A percentile compares a stretch with the other conserved stretches of the same genome.
Conservation (phyloP, 2,797 vertebrate genomes). For the Vireo griseus region DNA sequence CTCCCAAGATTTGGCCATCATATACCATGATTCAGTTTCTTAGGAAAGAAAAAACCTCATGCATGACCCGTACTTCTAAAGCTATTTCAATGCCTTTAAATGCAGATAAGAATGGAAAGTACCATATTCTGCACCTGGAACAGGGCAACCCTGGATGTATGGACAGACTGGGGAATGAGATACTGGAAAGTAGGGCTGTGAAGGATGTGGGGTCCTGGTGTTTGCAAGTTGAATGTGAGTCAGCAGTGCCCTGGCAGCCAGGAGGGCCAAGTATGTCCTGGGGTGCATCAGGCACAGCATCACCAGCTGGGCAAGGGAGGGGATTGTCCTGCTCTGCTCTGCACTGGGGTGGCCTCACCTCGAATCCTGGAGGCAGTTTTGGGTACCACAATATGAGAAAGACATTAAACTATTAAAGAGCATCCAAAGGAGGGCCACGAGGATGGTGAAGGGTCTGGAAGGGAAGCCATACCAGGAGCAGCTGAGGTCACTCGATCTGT, state of each 20-base stretch:
- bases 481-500: not conserved
- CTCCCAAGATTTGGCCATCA: not conserved
- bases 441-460: not conserved
- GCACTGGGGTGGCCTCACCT: fast-evolving
- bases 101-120: not conserved
- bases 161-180: not conserved
- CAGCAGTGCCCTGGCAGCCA: not conserved
- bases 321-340: not conserved
- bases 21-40: not conserved
- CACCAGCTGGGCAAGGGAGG: fast-evolving
- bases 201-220: not conserved
- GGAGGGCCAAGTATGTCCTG: not conserved
- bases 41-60: not conserved
- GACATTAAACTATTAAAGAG: not conserved
- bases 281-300: not conserved
- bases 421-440: not conserved
- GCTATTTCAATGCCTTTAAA: not conserved
- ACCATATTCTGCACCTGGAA: not conserved
- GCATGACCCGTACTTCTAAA: not conserved
- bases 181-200: not conserved
- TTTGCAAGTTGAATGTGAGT: not conserved
- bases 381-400: fast-evolving
- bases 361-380: fast-evolving
- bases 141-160: not conserved
- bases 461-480: not conserved